Evolutionary conservation across 2,113 vertebrate genomes (phyloP), one percentile per base, ranked within the genome.

Genomic region (Tringa solitaria): DNA sequence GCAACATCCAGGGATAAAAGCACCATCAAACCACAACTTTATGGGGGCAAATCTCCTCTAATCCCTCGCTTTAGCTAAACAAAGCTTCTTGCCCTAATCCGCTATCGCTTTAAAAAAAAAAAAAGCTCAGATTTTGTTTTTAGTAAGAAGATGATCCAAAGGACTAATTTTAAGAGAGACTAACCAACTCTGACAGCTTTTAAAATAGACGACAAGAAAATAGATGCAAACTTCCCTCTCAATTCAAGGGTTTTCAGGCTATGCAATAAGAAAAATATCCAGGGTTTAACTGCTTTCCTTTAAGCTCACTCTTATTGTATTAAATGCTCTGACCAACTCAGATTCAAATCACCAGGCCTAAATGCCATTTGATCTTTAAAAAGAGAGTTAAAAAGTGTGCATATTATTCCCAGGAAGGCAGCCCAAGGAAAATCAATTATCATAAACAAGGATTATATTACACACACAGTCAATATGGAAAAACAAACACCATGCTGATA

Each of bases 61-160:
- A 99, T 99, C 99, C 99, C 98, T 99, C 98, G 99, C 99, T 99
- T 99, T 99, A 99, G 98, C 98, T 99, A 99, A 99, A 99, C 99
- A 99, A 99, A 99, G 98, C 98, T 98, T 96, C 97, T 98, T 96
- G 98, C 98, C 98, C 98, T 99, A 99, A 99, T 99, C 99, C 99
- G 98, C 98, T 98, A 98, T 98, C 98, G 98, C 98, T 98, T 98
- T 97, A 98, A 96, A 95, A 96, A 95, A 96, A 94, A 97, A 97
- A 97, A 98, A 96, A 95, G 98, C 98, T 98, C 98, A 98, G 99
- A 99, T 99, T 98, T 98, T 98, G 98, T 98, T 98, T 98, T 98
- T 98, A 98, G 98, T 97, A 97, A 98, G 98, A 99, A 98, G 98
- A 98, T 98, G 98, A 99, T 98, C 98, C 99, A 99, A 99, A 99